phyloP scores from a whole-genome alignment of 2,888 invertebrate species.

The Podabrus alpinus region DNA sequence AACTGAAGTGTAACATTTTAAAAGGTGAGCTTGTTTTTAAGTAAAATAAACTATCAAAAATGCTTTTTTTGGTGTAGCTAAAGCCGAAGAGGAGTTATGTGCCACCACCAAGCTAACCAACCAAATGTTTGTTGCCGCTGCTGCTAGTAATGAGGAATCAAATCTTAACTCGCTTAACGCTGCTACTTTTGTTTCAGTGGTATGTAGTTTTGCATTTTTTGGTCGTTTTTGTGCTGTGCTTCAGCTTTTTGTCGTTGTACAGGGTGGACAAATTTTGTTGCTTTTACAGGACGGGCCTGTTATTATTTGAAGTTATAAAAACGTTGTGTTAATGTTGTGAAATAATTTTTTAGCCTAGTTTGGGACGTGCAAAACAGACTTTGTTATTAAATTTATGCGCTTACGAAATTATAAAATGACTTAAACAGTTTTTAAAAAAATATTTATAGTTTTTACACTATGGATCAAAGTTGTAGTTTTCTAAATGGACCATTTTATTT shows the following conservation, averaged over 20 bases:
- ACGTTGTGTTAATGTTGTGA: too few species aligned
- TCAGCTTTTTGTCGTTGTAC: not conserved
- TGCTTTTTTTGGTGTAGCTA: slow-evolving; percentile 56
- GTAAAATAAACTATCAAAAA: not conserved
- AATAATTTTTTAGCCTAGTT: too few species aligned
- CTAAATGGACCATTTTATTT: too few species aligned
- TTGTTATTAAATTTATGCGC: too few species aligned
- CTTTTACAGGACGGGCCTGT: not conserved
- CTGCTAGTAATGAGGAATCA: slow-evolving; percentile 52
- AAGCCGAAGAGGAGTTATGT: slow-evolving; percentile 65
- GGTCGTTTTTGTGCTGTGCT: slow-evolving; percentile 4
- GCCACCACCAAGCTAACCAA: slow-evolving; percentile 60
- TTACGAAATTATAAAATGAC: too few species aligned
- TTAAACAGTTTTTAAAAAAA: too few species aligned
- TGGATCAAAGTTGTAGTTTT: too few species aligned
- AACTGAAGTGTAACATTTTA: slow-evolving; percentile 92
- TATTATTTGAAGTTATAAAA: too few species aligned
- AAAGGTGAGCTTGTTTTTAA: slow-evolving; percentile 66
- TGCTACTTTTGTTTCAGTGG: slow-evolving; percentile 78
- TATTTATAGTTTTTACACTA: too few species aligned
- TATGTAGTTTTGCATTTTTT: slow-evolving; percentile 56
- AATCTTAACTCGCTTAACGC: slow-evolving; percentile 59
- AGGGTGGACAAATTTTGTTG: not conserved
- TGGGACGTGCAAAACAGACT: too few species aligned
- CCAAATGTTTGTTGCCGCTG: slow-evolving; percentile 61